A percentile compares a stretch with the other conserved stretches of the same genome.
These are phyloP conservation scores for Connochaetes taurinus DNA, from an alignment of 2,113 vertebrate species.

Conservation along the genomic window DNA sequence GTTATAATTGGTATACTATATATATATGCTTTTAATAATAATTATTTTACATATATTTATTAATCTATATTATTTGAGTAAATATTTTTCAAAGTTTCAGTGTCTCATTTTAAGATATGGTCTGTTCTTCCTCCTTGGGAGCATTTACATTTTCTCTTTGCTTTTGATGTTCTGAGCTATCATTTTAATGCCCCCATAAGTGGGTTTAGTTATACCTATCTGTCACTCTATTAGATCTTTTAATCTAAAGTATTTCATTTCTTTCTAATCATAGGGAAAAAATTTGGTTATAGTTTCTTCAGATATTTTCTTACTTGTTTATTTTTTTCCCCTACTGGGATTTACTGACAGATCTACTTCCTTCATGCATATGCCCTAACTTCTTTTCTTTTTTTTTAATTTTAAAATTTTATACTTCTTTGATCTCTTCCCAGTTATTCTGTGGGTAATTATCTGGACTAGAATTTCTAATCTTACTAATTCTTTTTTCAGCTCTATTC, in stretches of 20 bases:
- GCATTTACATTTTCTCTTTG: not conserved
- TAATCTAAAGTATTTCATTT: not conserved
- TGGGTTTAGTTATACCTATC: not conserved
- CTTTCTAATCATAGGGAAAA: not conserved
- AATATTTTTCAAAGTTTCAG: not conserved
- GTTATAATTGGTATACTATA: not conserved
- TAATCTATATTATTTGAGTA: not conserved
- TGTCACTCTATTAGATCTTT: not conserved
- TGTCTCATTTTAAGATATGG: not conserved
- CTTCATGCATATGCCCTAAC: not conserved
- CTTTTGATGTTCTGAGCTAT: not conserved
- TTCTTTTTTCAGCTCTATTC: not conserved
- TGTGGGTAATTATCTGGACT: not conserved
- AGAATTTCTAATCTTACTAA: not conserved
- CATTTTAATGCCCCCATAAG: not conserved
- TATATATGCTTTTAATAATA: not conserved
- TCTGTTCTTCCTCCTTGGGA: not conserved
- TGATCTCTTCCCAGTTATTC: not conserved
- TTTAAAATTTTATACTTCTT: not conserved
- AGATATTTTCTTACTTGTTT: not conserved
- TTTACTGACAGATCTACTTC: not conserved
- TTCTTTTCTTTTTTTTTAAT: not conserved
- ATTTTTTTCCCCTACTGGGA: not conserved
- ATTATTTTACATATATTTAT: not conserved
- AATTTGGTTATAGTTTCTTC: not conserved